Conservation (phyloP, 2,888 invertebrate genomes). For the Rhabditoides inermis region DNA sequence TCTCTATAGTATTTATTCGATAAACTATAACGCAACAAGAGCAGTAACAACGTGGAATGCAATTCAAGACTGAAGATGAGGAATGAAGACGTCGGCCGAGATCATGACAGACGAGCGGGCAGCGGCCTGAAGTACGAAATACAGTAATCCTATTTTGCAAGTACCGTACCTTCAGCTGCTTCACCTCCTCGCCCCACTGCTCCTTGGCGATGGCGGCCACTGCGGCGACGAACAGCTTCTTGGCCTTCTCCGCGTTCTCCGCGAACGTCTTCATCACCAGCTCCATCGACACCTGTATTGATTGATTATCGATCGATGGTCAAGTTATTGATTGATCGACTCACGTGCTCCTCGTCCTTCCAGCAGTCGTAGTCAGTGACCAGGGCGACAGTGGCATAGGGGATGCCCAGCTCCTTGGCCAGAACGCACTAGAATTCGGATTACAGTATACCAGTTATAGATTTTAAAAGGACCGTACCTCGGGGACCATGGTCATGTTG, state of each 20-base stretch:
- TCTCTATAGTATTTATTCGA: too few species aligned
- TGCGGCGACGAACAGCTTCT: constrained; percentile 24
- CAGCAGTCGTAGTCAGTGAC: constrained; percentile 99
- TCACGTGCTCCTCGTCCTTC: constrained; percentile 60
- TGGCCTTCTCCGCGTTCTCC: constrained; percentile 30
- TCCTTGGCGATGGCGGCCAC: constrained; percentile 23
- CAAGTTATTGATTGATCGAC: not conserved
- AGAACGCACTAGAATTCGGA: constrained; percentile 65
- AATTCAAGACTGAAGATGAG: constrained; percentile 13
- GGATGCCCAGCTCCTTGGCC: constrained; percentile 85
- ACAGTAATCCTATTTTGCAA: not conserved
- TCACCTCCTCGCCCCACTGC: constrained; percentile 26
- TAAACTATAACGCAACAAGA: too few species aligned
- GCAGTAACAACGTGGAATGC: too few species aligned
- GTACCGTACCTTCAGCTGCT: constrained; percentile 2
- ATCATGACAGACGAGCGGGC: constrained; percentile 32
- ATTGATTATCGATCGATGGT: not conserved
- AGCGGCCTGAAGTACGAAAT: constrained; percentile 12
- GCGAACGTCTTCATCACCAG: constrained; percentile 30
- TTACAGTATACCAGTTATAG: not conserved
- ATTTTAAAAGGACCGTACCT: constrained; percentile 60
- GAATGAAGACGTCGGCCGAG: constrained; percentile 20
- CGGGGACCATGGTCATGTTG: constrained; percentile 94
- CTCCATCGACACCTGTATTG: constrained; percentile 24
- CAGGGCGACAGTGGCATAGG: constrained; percentile 82